phyloP scores from a whole-genome alignment of 2,113 vertebrate genomes.

The Perccottus glenii region DNA sequence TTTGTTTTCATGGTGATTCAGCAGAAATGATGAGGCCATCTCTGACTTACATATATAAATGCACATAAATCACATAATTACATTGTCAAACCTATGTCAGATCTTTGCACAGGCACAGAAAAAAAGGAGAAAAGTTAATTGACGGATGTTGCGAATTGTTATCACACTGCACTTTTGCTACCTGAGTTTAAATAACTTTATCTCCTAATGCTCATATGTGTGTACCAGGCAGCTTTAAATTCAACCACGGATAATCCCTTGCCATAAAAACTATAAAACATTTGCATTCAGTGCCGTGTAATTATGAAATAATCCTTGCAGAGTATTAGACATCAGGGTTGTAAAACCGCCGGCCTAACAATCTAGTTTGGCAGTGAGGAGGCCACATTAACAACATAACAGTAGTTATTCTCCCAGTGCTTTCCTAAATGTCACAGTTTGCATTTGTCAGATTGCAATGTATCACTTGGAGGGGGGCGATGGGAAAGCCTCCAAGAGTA shows the following conservation, averaged over 20 bases:
- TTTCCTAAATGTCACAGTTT: constrained; percentile 81
- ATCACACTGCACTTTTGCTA: no score
- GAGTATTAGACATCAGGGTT: constrained; percentile 63
- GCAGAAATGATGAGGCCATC: constrained; percentile 60
- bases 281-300: constrained; percentile 21
- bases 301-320: constrained; percentile 50
- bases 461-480: constrained; percentile 78
- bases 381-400: constrained; percentile 67
- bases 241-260: constrained; percentile 5
- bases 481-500: constrained; percentile 78
- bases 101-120: constrained; percentile 41
- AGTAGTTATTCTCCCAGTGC: constrained; percentile 74
- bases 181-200: no score
- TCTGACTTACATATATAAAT: constrained; percentile 55
- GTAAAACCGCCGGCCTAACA: constrained; percentile 58
- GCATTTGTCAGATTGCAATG: constrained; percentile 82
- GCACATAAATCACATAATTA: constrained; percentile 77
- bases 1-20: constrained; percentile 69
- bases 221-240: not conserved
- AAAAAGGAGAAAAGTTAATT: constrained; percentile 8
- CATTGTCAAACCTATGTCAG: constrained; percentile 63
- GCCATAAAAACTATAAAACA: constrained; percentile 23
- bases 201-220: not conserved
- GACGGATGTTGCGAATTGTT: not conserved
- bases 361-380: constrained; percentile 66